Conservation (phyloP, 1,140 invertebrate species). For the Campoletis sonorensis region DNA sequence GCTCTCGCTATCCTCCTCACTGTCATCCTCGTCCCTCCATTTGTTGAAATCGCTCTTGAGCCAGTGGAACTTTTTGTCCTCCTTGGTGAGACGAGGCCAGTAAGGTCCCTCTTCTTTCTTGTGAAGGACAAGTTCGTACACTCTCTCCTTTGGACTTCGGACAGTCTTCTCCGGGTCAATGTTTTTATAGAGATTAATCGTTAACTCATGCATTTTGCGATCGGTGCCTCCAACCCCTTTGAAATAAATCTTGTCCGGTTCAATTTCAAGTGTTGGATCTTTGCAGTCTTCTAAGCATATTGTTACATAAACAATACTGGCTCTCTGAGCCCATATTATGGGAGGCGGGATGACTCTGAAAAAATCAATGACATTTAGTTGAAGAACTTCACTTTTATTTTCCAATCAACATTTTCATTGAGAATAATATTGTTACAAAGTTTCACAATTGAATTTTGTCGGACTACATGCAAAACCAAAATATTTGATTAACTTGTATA, state of each 20-base stretch:
- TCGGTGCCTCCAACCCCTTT: constrained; percentile 91
- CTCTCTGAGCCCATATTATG: constrained; percentile 94
- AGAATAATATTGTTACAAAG: neutral
- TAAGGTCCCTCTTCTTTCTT: constrained; percentile 87
- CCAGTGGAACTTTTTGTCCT: constrained; percentile 95
- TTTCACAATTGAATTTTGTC: neutral
- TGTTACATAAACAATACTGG: constrained; percentile 87
- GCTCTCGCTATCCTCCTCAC: constrained; percentile 74
- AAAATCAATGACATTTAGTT: constrained; percentile 39
- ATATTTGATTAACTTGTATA: too few relatives aligned
- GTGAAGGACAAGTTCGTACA: constrained; percentile 78
- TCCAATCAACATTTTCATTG: too few relatives aligned
- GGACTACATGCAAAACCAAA: neutral
- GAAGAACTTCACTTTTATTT: neutral
- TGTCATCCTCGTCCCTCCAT: constrained; percentile 96
- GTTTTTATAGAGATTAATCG: constrained; percentile 88
- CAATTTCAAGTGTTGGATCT: constrained; percentile 89
- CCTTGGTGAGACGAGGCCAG: constrained; percentile 92
- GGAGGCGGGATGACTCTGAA: constrained; percentile 83
- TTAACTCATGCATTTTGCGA: constrained; percentile 89
- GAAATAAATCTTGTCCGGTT: constrained; percentile 88
- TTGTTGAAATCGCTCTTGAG: constrained; percentile 97
- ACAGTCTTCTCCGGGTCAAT: constrained; percentile 88
- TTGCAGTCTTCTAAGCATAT: constrained; percentile 93
- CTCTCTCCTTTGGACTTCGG: constrained; percentile 78